Evolutionary conservation across 2,113 vertebrate genomes (phyloP).

Genomic region (Menidia beryllina): DNA sequence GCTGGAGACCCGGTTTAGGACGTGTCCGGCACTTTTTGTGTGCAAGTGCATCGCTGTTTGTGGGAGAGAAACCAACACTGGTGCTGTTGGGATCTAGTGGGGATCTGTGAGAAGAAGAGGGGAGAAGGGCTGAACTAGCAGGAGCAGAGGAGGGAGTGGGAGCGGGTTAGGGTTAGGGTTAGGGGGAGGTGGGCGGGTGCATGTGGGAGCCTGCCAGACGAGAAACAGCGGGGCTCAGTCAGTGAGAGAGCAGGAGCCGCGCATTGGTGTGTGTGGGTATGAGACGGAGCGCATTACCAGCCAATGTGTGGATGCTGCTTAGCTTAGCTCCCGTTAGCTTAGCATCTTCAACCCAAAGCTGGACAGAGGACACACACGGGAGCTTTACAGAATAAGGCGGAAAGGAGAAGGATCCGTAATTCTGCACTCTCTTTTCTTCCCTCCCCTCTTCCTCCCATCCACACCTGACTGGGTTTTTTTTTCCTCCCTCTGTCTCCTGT

Average conservation of each 20-base stretch:
- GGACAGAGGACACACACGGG: slow-evolving; percentile 72
- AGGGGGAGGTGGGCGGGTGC: slow-evolving; percentile 84
- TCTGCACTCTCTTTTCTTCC: slow-evolving; percentile 46
- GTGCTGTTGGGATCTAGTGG: slow-evolving; percentile 52
- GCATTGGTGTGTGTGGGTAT: slow-evolving; percentile 67
- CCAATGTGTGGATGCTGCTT: slow-evolving; percentile 74
- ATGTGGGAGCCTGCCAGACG: slow-evolving; percentile 80
- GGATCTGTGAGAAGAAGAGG: slow-evolving; percentile 53
- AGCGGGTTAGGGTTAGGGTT: slow-evolving; percentile 48
- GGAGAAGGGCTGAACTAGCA: slow-evolving; percentile 62
- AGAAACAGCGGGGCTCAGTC: slow-evolving; percentile 77
- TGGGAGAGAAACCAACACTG: slow-evolving; percentile 49
- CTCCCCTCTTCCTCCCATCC: slow-evolving; percentile 52
- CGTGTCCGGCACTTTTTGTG: slow-evolving; percentile 66
- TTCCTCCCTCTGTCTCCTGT: slow-evolving; percentile 52
- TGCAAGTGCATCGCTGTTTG: slow-evolving; percentile 54
- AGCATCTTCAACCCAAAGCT: slow-evolving; percentile 82
- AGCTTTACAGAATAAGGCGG: slow-evolving; percentile 76
- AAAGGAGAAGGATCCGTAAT: slow-evolving; percentile 57
- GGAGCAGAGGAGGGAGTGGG: slow-evolving; percentile 47
- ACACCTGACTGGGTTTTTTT: slow-evolving; percentile 71
- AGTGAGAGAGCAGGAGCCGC: slow-evolving; percentile 52
- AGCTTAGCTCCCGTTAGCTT: slow-evolving; percentile 85
- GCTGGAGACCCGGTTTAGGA: slow-evolving; percentile 77
- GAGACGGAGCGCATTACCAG: slow-evolving; percentile 71